Conservation (phyloP, 2,113 vertebrate genomes). For the Enhydra lutris region DNA sequence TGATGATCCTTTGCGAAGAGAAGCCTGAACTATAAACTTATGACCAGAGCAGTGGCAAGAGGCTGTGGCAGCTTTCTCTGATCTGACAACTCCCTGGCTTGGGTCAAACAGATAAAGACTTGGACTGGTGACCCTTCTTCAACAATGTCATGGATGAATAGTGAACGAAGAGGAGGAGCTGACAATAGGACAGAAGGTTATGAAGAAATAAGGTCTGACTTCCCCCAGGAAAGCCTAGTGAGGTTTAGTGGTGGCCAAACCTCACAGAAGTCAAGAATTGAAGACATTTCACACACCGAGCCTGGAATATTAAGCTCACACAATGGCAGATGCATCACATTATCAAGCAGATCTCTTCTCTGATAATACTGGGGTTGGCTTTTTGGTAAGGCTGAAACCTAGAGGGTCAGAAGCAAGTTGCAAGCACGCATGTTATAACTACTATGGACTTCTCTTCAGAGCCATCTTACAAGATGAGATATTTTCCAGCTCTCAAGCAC, state of each 20-base stretch:
- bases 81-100: constrained; percentile 23
- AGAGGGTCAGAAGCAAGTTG: neutral
- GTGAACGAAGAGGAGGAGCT: neutral
- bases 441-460: neutral
- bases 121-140: neutral
- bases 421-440: too few species aligned
- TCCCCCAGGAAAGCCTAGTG: neutral
- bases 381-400: neutral
- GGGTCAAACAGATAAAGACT: constrained; percentile 55
- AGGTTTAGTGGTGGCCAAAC: neutral
- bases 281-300: neutral
- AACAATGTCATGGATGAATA: neutral
- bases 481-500: neutral
- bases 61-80: neutral
- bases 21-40: constrained; percentile 67
- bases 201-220: accelerated
- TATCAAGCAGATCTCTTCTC: neutral
- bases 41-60: constrained; percentile 56
- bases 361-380: neutral
- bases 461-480: neutral
- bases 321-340: neutral
- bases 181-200: neutral
- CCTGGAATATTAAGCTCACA: neutral
- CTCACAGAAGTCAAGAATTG: neutral
- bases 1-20: constrained; percentile 72